Percentiles rank a stretch among this genome's conserved stretches.
Conservation (phyloP, 2,113 vertebrate species). For the Pantherophis guttatus region DNA sequence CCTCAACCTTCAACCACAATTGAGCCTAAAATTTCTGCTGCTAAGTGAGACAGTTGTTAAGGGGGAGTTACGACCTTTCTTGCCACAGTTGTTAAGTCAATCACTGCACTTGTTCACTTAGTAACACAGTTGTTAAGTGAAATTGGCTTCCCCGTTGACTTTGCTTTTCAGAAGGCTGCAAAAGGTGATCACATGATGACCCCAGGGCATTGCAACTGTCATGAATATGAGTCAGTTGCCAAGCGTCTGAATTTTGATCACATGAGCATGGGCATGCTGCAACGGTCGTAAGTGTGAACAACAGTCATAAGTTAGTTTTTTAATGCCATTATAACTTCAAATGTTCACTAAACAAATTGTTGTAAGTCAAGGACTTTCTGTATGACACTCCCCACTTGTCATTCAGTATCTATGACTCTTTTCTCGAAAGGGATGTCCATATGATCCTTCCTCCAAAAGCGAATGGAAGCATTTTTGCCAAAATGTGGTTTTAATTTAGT, state of each 20-base stretch:
- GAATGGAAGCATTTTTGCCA: neutral
- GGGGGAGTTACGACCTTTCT: neutral
- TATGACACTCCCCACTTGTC: neutral
- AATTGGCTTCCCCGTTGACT: neutral
- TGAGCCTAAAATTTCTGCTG: neutral
- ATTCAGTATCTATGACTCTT: neutral
- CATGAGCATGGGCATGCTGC: neutral
- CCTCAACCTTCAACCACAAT: neutral
- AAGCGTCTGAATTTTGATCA: neutral
- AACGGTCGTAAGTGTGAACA: neutral
- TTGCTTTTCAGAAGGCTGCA: neutral
- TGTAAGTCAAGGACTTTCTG: neutral
- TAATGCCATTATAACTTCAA: neutral
- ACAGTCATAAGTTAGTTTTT: neutral
- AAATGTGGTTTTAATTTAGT: neutral
- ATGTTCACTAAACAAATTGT: neutral
- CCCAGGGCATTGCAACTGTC: accelerated
- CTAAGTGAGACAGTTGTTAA: neutral
- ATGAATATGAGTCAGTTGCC: neutral
- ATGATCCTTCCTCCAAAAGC: neutral
- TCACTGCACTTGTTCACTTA: neutral
- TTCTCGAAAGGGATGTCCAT: neutral
- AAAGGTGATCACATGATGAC: neutral
- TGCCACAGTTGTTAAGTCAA: neutral
- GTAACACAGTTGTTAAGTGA: neutral